Evolutionary conservation across 2,888 invertebrate genomes (phyloP).

Genomic region (Drosophila meridionalis): DNA sequence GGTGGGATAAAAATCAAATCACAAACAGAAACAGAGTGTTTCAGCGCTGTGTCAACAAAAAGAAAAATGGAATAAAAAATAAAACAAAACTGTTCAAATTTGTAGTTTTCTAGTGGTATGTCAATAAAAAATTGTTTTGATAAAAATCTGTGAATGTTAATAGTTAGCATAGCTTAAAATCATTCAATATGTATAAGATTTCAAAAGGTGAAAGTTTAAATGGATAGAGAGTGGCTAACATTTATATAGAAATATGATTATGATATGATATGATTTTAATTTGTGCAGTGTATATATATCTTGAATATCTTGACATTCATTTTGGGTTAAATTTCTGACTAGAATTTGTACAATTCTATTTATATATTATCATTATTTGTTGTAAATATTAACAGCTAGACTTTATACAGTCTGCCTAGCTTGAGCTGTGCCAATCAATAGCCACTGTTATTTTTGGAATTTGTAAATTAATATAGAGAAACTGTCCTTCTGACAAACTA

Average conservation of each 20-base stretch:
- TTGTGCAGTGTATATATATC: background rate
- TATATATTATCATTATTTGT: background rate
- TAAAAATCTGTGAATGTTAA: background rate
- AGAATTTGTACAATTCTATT: background rate
- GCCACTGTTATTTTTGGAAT: background rate
- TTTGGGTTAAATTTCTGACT: too few species aligned
- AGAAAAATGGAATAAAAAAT: background rate
- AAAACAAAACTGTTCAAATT: too few species aligned
- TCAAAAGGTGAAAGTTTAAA: background rate
- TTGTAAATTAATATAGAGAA: background rate
- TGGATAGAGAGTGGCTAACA: background rate
- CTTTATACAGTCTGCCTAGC: too few species aligned
- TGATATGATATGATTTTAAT: background rate
- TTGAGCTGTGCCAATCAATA: background rate
- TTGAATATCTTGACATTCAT: too few species aligned
- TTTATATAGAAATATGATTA: background rate
- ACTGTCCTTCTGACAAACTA: background rate
- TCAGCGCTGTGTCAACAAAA: background rate
- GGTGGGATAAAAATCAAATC: background rate
- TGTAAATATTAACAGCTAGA: too few species aligned
- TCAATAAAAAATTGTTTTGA: background rate
- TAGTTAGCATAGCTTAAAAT: background rate
- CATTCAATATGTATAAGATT: background rate
- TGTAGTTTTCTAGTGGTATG: background rate
- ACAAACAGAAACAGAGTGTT: slow-evolving; percentile 1